phyloP scores from a whole-genome alignment of 2,113 vertebrate species.

The Pituophis catenifer region DNA sequence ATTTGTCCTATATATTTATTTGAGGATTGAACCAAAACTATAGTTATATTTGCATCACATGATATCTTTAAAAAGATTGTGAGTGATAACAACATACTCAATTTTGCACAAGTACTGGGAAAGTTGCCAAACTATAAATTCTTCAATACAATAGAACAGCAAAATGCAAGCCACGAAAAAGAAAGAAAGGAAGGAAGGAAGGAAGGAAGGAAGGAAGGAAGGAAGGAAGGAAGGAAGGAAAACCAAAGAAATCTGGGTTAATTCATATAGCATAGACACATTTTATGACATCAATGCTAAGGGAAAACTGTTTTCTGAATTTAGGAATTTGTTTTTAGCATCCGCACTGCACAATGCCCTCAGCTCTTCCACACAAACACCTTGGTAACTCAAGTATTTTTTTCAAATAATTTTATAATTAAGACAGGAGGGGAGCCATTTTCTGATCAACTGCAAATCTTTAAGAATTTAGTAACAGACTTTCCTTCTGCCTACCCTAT shows the following conservation, averaged over 20 bases:
- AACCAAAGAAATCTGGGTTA: neutral
- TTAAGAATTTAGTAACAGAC: neutral
- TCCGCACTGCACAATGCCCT: neutral
- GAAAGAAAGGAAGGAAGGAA: neutral
- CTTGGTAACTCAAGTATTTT: neutral
- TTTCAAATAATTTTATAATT: neutral
- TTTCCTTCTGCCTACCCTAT: neutral
- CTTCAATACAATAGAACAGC: neutral
- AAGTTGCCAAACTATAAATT: neutral
- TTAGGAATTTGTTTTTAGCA: neutral
- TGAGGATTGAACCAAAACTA: neutral
- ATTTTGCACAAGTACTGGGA: neutral
- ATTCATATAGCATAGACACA: neutral
- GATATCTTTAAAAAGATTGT: neutral
- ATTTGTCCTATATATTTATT: neutral
- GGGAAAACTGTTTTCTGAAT: neutral
- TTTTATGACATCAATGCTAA: neutral
- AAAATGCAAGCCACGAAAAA: neutral
- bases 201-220: too few relatives aligned
- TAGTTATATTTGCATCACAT: neutral
- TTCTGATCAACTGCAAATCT: neutral
- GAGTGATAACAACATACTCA: neutral
- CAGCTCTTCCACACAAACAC: neutral
- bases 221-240: neutral
- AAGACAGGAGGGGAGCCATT: neutral